Evolutionary conservation across 2,888 invertebrate genomes (phyloP), one percentile per base, ranked within the genome.

Genomic region (Netelia melanura): DNA sequence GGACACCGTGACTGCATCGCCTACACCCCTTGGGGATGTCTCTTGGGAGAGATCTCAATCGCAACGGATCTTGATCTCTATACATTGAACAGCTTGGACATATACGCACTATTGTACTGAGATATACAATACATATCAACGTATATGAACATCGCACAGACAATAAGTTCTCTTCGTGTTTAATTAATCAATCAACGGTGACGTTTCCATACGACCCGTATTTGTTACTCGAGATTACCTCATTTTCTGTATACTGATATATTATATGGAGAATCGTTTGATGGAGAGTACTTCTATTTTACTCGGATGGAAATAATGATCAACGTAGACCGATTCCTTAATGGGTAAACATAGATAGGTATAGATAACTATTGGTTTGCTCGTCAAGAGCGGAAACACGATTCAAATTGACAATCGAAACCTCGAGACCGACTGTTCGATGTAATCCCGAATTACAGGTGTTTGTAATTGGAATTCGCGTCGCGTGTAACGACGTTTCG

Each of bases 391-490:
- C 70, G 84, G 81, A 74, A 83, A 76, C 81, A 78, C 82, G 79
- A 48, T 44, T 83, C 79, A 84, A 87, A 88, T 88, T 86, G 87
- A 86, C 85, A 87, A 86, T 87, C 87, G 72, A 72, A 85, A 82
- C 78, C 78, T 81, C 83, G 83, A 77, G 72, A 81, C 58, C 76
- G 77, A 54, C 76, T 77, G 72, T 81, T 82, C 80, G 71, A 87
- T 87, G 88, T 88, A 86, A 88, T 87, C 86, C 84, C 86, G 86
- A 70, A 86, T 88, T 88, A 87, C 88, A 88, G 86, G 86, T 87
- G 87, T 87, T 86, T 85, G 86, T 87, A 87, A 88, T 88, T 88
- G 88, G 85, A 87, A 86, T 88, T 82, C 86, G 81, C 81, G 83
- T 84, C 83, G 85, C 81, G 84, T 78, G 85, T 87, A 84, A 87